A percentile compares a stretch with the other conserved stretches of the same genome.
phyloP scores from a whole-genome alignment of 2,113 vertebrate species.

The Brachyistius frenatus region DNA sequence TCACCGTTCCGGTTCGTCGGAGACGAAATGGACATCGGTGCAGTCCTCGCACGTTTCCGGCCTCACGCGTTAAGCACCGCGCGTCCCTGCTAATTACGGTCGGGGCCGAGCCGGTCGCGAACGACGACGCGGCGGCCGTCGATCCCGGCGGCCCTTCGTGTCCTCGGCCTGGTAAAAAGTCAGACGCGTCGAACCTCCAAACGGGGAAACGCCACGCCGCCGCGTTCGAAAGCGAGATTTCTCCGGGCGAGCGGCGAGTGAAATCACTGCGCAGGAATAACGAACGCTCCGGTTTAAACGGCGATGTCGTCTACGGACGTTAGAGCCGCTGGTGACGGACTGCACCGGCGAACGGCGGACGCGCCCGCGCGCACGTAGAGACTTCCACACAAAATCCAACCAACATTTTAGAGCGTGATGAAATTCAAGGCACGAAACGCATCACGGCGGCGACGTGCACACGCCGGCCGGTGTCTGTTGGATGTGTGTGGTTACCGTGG shows the following conservation, averaged over 20 bases:
- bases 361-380: slow-evolving; percentile 14
- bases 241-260: neutral
- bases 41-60: neutral
- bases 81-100: neutral
- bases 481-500: slow-evolving; percentile 71
- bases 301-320: slow-evolving; percentile 42
- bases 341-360: neutral
- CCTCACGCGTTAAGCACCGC: neutral
- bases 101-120: neutral
- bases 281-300: slow-evolving; percentile 20
- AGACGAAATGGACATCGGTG: neutral
- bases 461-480: slow-evolving; percentile 18
- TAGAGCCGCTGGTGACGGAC: slow-evolving; percentile 32
- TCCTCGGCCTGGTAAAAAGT: neutral
- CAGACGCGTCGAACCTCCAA: neutral
- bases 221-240: too few species aligned
- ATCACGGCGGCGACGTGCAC: slow-evolving; percentile 36
- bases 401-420: slow-evolving; percentile 42
- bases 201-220: too few species aligned
- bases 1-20: neutral
- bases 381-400: slow-evolving; percentile 27
- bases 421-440: slow-evolving; percentile 41
- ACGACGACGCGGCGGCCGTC: neutral
- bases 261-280: slow-evolving; percentile 39
- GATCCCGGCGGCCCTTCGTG: neutral